These are phyloP conservation scores for Ceratina calcarata DNA, from an alignment of 1,140 invertebrate species.

Conservation along the genomic window DNA sequence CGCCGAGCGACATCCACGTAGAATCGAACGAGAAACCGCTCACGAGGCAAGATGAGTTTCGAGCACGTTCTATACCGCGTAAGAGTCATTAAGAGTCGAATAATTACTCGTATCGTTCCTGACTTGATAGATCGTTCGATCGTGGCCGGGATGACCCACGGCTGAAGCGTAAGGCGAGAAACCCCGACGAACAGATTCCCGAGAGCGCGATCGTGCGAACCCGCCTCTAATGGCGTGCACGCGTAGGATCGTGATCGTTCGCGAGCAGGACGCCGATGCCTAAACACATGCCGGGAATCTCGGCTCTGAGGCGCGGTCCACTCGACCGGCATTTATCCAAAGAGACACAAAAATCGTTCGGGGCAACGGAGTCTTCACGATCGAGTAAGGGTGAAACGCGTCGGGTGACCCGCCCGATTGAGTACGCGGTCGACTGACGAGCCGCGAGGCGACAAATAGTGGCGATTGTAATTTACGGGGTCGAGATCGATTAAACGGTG, in stretches of 20 bases:
- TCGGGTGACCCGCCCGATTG: neutral
- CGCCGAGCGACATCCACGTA: too few relatives aligned
- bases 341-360: neutral
- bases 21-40: neutral
- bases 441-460: constrained; percentile 52
- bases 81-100: constrained; percentile 69
- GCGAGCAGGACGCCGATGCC: neutral
- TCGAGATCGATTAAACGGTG: constrained; percentile 72
- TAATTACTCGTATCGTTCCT: constrained; percentile 67
- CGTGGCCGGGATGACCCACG: constrained; percentile 66
- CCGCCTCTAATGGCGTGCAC: constrained; percentile 41
- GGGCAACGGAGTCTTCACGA: neutral
- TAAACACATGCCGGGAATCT: too few relatives aligned
- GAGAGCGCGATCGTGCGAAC: constrained; percentile 38
- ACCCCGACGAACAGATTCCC: neutral
- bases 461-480: constrained; percentile 57
- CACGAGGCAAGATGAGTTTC: constrained; percentile 49
- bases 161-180: constrained; percentile 32
- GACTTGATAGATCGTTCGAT: constrained; percentile 68
- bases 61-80: constrained; percentile 60
- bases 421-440: constrained; percentile 28
- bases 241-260: constrained; percentile 32
- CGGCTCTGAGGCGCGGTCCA: neutral
- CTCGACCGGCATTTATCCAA: constrained; percentile 1
- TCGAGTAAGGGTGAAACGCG: neutral